Conservation (phyloP, 2,888 invertebrate genomes). For the Nudaria mundana region DNA sequence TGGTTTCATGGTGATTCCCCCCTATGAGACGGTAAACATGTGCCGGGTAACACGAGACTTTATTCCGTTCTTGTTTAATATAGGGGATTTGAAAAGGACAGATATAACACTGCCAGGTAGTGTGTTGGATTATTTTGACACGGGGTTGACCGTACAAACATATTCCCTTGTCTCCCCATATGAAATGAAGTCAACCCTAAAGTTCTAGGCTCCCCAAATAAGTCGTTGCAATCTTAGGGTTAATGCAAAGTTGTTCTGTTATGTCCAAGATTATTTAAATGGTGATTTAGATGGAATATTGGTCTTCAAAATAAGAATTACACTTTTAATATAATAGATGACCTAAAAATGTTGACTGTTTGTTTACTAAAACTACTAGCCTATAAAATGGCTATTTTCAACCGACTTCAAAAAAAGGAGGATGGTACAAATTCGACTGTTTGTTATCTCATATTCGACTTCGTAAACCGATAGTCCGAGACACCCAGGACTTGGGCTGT, state of each 20-base stretch:
- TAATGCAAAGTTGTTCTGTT: conserved; percentile 40
- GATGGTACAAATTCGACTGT: no score
- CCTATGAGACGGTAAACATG: conserved; percentile 53
- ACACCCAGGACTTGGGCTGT: no score
- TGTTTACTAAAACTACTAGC: no score
- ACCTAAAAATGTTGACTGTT: no score
- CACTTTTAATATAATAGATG: no score
- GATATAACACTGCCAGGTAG: conserved; percentile 37
- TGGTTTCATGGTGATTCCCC: conserved; percentile 54
- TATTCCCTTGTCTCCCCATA: conserved; percentile 64
- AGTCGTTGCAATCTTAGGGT: conserved; percentile 72
- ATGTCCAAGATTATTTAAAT: no score
- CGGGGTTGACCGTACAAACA: conserved; percentile 59
- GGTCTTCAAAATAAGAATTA: no score
- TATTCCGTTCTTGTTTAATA: conserved; percentile 39
- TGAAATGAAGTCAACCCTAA: conserved; percentile 70
- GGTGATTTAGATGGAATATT: no score
- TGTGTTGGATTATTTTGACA: conserved; percentile 38
- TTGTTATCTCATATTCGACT: no score
- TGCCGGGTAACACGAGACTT: conserved; percentile 38
- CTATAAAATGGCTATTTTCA: no score
- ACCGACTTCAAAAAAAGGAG: no score
- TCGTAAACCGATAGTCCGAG: no score
- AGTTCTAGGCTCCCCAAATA: conserved; percentile 79
- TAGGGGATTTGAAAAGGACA: conserved; percentile 36